Evolutionary conservation across 2,888 invertebrate genomes (phyloP).

Genomic region (Scrobipalpa costella): DNA sequence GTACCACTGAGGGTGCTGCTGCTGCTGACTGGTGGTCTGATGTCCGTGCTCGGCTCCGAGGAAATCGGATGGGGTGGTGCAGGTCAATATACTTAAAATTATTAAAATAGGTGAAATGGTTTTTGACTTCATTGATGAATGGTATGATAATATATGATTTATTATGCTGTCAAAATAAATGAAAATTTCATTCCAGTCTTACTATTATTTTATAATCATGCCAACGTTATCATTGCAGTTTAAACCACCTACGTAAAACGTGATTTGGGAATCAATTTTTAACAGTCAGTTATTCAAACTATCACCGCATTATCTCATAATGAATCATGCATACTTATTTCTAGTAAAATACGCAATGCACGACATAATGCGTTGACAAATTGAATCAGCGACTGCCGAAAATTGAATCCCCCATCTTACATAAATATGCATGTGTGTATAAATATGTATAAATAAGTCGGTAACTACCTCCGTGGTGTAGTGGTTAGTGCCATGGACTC

Average conservation of each 20-base stretch:
- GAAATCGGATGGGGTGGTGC: slow-evolving; percentile 86
- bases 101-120: too few relatives aligned
- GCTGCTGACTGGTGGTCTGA: slow-evolving; percentile 89
- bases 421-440: not conserved
- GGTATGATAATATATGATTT: slow-evolving; percentile 1
- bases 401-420: not conserved
- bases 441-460: not conserved
- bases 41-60: slow-evolving; percentile 94
- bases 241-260: not conserved
- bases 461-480: too few relatives aligned
- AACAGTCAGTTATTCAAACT: too few relatives aligned
- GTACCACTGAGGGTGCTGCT: slow-evolving; percentile 90
- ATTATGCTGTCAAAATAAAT: not conserved
- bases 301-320: too few relatives aligned
- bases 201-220: not conserved
- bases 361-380: too few relatives aligned
- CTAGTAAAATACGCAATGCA: too few relatives aligned
- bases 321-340: too few relatives aligned
- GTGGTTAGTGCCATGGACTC: too few relatives aligned
- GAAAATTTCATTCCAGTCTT: not conserved
- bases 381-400: too few relatives aligned
- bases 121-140: too few relatives aligned
- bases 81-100: slow-evolving; percentile 59
- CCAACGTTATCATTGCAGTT: not conserved
- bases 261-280: too few relatives aligned